phyloP scores from a whole-genome alignment of 2,797 vertebrate genomes.

The Neosilurus hyrtlii region DNA sequence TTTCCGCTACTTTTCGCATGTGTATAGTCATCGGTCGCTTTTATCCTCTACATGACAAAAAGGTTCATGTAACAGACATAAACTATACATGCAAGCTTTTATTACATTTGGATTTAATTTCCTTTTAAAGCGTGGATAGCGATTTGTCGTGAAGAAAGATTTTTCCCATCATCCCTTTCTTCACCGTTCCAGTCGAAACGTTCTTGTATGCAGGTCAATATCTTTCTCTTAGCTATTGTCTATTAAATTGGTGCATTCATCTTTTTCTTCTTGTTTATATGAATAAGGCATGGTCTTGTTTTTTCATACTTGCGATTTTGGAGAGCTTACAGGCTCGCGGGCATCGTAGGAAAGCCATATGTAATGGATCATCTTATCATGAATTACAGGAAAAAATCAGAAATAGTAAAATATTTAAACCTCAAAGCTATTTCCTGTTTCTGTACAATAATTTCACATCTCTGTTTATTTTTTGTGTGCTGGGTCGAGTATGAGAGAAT shows the following conservation, averaged over 20 bases:
- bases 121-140: neutral
- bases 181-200: neutral
- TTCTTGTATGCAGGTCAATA: neutral
- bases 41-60: no score
- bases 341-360: neutral
- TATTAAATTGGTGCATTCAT: neutral
- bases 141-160: neutral
- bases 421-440: neutral
- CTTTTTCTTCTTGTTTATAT: neutral
- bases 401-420: constrained; percentile 73
- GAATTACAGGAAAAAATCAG: constrained; percentile 38
- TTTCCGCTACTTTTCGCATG: no score
- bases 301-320: neutral
- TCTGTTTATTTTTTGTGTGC: neutral
- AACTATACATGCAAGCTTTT: no score
- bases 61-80: no score
- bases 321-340: neutral
- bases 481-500: neutral
- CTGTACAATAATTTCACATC: neutral
- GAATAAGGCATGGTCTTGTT: neutral
- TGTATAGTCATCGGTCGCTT: no score
- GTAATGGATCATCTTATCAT: neutral
- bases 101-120: no score
- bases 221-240: neutral
- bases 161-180: neutral